These are phyloP conservation scores for Mirounga angustirostris DNA, from an alignment of 2,113 vertebrate species.

Conservation along the genomic window DNA sequence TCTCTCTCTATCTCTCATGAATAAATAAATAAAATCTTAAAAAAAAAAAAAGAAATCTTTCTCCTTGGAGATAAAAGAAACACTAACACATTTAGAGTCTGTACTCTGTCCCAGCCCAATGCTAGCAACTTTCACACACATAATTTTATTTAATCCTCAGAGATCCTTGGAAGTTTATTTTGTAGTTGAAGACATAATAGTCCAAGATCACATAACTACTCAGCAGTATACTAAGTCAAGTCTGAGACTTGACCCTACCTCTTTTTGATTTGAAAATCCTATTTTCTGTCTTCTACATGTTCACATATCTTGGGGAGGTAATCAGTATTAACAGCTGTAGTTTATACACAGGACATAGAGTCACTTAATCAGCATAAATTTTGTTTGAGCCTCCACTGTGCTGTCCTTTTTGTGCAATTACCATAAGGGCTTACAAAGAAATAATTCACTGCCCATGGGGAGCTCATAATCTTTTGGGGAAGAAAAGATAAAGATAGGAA, in stretches of 20 bases:
- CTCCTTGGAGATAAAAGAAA: background rate
- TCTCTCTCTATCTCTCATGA: no score
- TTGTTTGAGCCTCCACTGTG: background rate
- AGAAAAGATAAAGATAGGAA: background rate
- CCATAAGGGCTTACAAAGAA: background rate
- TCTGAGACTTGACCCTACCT: background rate
- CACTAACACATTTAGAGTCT: background rate
- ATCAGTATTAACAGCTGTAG: background rate
- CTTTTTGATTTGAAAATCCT: background rate
- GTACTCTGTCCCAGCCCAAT: background rate
- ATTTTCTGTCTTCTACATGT: background rate
- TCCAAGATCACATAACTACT: no score
- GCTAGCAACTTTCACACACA: background rate
- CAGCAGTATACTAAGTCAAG: background rate
- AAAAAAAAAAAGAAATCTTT: background rate
- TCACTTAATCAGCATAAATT: background rate
- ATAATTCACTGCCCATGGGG: background rate
- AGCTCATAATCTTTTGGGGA: background rate
- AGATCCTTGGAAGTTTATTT: background rate
- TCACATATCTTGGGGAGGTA: background rate
- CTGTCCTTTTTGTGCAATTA: background rate
- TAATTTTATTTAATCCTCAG: background rate
- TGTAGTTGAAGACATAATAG: background rate
- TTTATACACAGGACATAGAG: background rate
- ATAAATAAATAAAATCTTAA: no score